Percentiles rank a stretch among this genome's conserved stretches.
Conservation (phyloP, 2,113 vertebrate genomes). For the Pithys albifrons region DNA sequence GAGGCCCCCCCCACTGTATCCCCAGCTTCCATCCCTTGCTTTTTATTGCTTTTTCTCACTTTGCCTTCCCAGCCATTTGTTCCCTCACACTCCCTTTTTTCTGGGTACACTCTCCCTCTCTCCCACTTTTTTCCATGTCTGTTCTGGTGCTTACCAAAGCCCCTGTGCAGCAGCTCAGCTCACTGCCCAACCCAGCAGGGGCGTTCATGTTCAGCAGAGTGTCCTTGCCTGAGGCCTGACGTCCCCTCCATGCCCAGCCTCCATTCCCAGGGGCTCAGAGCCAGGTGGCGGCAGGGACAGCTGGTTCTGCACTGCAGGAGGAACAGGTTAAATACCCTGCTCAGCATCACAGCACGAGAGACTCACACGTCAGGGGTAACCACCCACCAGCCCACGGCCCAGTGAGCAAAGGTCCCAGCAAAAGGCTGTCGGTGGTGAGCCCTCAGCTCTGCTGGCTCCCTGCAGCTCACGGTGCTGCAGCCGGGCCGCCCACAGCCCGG, state of each 20-base stretch:
- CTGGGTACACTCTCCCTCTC: neutral
- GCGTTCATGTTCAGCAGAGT: neutral
- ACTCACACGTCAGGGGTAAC: fast-evolving
- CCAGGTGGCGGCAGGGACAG: neutral
- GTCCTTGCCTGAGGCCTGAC: fast-evolving
- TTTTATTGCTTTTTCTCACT: neutral
- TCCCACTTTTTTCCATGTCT: neutral
- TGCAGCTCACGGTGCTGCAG: fast-evolving
- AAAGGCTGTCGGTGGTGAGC: neutral
- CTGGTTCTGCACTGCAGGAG: neutral
- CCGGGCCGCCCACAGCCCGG: fast-evolving
- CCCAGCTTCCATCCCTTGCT: neutral
- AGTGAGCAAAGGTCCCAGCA: fast-evolving
- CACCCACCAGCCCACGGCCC: fast-evolving
- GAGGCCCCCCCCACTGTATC: neutral
- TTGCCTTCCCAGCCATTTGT: neutral
- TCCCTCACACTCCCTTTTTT: neutral
- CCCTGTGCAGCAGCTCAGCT: neutral
- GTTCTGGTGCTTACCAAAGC: neutral
- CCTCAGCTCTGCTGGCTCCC: neutral
- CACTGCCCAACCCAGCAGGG: neutral
- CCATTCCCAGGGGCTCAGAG: neutral
- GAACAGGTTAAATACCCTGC: neutral
- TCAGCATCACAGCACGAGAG: neutral
- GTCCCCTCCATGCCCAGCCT: neutral